A percentile compares a stretch with the other conserved stretches of the same genome.
These are phyloP conservation scores for Falcaria lacertinaria DNA, from an alignment of 2,888 invertebrate species.

Conservation along the genomic window DNA sequence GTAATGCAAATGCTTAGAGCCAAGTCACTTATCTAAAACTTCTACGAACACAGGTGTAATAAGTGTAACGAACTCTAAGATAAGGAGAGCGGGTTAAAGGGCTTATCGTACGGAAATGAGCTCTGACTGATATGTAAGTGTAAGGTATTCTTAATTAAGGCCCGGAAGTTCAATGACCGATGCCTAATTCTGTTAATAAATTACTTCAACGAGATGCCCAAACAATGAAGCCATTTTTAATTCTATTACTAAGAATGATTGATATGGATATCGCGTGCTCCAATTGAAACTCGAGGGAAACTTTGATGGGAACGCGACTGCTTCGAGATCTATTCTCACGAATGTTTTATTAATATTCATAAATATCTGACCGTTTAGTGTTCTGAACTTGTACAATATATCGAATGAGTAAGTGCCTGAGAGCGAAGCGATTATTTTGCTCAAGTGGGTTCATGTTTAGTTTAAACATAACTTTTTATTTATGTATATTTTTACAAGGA, in stretches of 20 bases:
- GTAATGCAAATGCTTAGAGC: slow-evolving; percentile 29
- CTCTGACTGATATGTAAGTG: slow-evolving; percentile 5
- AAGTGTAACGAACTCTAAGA: slow-evolving; percentile 24
- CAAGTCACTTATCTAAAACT: slow-evolving; percentile 27
- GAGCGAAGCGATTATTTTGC: not conserved
- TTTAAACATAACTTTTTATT: no score
- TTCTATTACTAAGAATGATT: slow-evolving; percentile 47
- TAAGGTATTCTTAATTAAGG: slow-evolving; percentile 11
- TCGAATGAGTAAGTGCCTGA: not conserved
- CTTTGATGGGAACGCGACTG: slow-evolving; percentile 51
- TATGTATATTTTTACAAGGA: no score
- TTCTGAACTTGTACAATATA: slow-evolving; percentile 5
- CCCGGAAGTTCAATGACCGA: slow-evolving; percentile 27
- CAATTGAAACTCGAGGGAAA: slow-evolving; percentile 36
- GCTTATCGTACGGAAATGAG: slow-evolving; percentile 26
- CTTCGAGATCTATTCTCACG: slow-evolving; percentile 49
- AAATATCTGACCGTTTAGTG: slow-evolving; percentile 37
- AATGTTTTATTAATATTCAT: slow-evolving; percentile 44
- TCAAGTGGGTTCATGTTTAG: not conserved
- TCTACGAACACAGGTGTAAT: slow-evolving; percentile 21
- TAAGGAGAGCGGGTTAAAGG: slow-evolving; percentile 16
- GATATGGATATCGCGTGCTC: slow-evolving; percentile 63
- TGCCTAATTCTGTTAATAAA: slow-evolving; percentile 27
- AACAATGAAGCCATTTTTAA: slow-evolving; percentile 48
- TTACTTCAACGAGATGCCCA: slow-evolving; percentile 10